Conservation (phyloP, 2,797 vertebrate genomes). For the Coccyzus lansbergi region DNA sequence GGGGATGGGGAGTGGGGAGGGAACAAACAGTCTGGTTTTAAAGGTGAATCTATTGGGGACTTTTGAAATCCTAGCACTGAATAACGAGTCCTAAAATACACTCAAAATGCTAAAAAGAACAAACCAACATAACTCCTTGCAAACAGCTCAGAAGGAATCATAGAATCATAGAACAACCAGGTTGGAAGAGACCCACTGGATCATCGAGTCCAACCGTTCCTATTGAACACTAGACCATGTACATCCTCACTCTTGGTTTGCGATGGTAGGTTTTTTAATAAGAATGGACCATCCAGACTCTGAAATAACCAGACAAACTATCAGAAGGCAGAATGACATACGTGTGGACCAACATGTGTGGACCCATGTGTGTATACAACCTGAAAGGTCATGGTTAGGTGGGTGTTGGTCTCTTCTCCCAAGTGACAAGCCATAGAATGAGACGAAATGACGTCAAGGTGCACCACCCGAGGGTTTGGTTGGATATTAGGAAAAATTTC, state of each 20-base stretch:
- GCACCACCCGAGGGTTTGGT: too few relatives aligned
- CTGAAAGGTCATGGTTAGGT: too few relatives aligned
- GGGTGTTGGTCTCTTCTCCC: too few relatives aligned
- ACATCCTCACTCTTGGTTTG: background rate
- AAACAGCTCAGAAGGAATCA: too few relatives aligned
- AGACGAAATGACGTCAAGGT: too few relatives aligned
- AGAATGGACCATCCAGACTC: background rate
- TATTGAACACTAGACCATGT: too few relatives aligned
- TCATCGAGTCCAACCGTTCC: too few relatives aligned
- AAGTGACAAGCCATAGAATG: too few relatives aligned
- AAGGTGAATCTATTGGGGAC: background rate
- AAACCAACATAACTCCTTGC: background rate
- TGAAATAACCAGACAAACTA: background rate
- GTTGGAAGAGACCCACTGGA: too few relatives aligned
- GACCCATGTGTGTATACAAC: background rate
- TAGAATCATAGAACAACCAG: too few relatives aligned
- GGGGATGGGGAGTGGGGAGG: background rate
- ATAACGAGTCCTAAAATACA: background rate
- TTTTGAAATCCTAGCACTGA: background rate
- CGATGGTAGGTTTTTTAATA: rapidly evolving
- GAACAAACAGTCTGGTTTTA: background rate
- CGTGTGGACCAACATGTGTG: too few relatives aligned
- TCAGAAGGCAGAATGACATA: background rate
- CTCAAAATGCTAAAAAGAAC: background rate
- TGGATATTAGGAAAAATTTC: too few relatives aligned